These are phyloP conservation scores for Rhadina sibilatrix DNA, from an alignment of 2,113 vertebrate species.

Conservation along the genomic window DNA sequence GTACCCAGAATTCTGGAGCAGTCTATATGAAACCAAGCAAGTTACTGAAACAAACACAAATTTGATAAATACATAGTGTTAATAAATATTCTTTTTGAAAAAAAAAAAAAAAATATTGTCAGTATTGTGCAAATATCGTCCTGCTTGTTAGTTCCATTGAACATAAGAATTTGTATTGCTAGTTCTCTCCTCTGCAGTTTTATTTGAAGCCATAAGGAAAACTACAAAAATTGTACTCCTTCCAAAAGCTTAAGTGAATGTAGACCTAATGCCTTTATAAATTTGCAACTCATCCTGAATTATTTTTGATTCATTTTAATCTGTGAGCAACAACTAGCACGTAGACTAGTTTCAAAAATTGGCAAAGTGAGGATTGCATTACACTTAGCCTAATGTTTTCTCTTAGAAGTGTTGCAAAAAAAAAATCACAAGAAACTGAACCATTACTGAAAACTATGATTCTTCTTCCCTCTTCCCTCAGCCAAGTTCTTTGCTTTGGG, in stretches of 20 bases:
- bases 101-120: background rate
- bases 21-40: background rate
- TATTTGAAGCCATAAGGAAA: background rate
- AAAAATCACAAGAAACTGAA: background rate
- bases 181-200: background rate
- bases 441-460: background rate
- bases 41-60: background rate
- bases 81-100: background rate
- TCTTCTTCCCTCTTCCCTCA: background rate
- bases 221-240: too few species aligned
- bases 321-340: background rate
- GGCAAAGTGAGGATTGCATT: background rate
- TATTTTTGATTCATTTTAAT: background rate
- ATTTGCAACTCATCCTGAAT: background rate
- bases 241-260: background rate
- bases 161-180: background rate
- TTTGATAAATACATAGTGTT: background rate
- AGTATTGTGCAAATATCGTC: background rate
- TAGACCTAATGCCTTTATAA: background rate
- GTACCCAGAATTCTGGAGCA: background rate
- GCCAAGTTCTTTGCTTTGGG: background rate
- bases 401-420: background rate
- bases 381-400: background rate
- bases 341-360: background rate
- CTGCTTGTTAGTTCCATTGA: background rate